Base-by-base conservation (phyloP, 2,888 invertebrate species). In the Ctena decussata region DNA sequence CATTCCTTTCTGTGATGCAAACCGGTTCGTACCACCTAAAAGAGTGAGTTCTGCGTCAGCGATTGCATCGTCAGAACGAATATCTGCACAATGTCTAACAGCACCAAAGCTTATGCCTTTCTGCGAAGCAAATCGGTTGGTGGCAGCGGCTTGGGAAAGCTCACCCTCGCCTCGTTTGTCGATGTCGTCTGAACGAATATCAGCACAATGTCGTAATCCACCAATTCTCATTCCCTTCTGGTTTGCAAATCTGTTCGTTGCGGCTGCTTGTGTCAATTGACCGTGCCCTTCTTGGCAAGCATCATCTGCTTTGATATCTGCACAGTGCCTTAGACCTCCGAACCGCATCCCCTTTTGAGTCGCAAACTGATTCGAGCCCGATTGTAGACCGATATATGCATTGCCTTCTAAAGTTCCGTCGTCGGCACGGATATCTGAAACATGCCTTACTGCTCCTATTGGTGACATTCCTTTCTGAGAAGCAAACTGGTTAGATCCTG, bases 21-120 rank as follows among this genome's bases (percentile, higher is more conserved):
- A 93, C 82, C 95, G 95, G 90, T 95, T 95, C 27, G 94, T 94
- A n/a, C 95, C 95, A 11, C 94, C 93, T 89, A 95, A 94, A 15
- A 94, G 89, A 69, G 94, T 92, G 41, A 95, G 94, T 27, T 93
- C 85, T 27, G 87, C 81, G 77, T 91, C 91, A 21, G 94, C 91
- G 37, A 73, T 39, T 27, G 90, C 72, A 80, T 87, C 84, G 35
- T 85, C 87, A 3, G 81, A 46, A 15, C 70, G 69, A n/a, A 88
- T 85, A 49, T 88, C 87, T 27, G 87, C 74, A 18, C 65, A 82
- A 49, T 88, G 87, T n/a, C 87, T 44, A 12, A 80, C 35, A 6
- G 87, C 78, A 8, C 88, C 88, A 73, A 88, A 82, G 11, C 75
- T 78, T 86, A 92, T 89, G n/a, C 95, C 95, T n/a, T 92, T 83